phyloP scores from a whole-genome alignment of 2,797 vertebrate genomes.

The Macropus fuliginosus region DNA sequence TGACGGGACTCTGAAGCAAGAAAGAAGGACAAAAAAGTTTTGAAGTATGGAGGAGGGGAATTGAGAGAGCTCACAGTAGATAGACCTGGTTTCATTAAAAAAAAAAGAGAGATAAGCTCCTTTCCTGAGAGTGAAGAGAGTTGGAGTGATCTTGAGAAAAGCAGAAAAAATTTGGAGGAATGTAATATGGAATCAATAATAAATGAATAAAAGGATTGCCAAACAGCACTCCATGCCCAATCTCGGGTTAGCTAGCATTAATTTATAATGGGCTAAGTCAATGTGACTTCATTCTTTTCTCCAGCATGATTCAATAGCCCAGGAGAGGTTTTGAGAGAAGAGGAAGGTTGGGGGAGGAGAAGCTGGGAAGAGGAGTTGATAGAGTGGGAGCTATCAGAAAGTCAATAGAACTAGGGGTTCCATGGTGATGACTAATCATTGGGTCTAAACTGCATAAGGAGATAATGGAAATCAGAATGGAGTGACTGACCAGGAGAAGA shows the following conservation, averaged over 20 bases:
- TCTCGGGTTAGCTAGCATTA: neutral
- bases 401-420: neutral
- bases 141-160: neutral
- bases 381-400: neutral
- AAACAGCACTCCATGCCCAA: neutral
- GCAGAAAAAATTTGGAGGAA: neutral
- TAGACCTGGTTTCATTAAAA: neutral
- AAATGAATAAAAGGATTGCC: neutral
- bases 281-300: slow-evolving; percentile 1
- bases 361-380: neutral
- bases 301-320: neutral
- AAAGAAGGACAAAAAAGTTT: neutral
- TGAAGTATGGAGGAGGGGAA: neutral
- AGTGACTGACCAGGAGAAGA: neutral
- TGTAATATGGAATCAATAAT: neutral
- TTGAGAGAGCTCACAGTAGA: neutral
- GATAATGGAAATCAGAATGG: neutral
- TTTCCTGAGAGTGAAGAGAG: neutral
- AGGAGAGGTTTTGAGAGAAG: neutral
- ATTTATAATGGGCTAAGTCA: neutral
- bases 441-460: neutral
- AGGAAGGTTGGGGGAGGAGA: neutral
- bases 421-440: neutral
- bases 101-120: neutral
- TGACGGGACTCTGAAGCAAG: neutral